Percentiles rank a stretch among this genome's conserved stretches.
phyloP scores from a whole-genome alignment of 2,113 vertebrate genomes.

The Peromyscus leucopus region DNA sequence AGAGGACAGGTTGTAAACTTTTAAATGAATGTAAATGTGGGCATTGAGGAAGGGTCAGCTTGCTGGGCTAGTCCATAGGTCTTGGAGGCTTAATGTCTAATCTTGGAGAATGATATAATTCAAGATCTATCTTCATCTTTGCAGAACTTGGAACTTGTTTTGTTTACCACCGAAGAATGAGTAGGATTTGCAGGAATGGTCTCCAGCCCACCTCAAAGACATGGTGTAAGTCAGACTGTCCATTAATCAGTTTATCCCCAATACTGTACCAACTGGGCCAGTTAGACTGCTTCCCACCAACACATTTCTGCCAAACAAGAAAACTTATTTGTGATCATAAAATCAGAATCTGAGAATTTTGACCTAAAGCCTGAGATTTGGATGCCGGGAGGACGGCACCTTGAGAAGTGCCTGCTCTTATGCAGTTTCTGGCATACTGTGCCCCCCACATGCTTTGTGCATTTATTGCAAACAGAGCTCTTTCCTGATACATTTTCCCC shows the following conservation, averaged over 20 bases:
- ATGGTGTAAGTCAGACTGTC: conserved; percentile 6
- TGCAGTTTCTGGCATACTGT: not conserved
- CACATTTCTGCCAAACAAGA: not conserved
- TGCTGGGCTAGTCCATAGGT: not conserved
- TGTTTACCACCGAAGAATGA: not conserved
- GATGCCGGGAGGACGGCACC: not conserved
- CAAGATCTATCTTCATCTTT: not conserved
- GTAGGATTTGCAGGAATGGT: not conserved
- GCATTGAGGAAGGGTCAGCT: not conserved
- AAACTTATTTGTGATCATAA: not conserved
- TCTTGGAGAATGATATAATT: not conserved
- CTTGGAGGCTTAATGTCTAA: not conserved
- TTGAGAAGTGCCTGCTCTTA: not conserved
- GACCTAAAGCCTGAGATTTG: not conserved
- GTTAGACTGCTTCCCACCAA: not conserved
- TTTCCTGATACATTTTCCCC: not conserved
- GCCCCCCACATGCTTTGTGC: not conserved
- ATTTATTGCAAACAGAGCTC: conserved; percentile 1
- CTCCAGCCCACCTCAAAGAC: conserved; percentile 32
- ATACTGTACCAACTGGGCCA: not conserved
- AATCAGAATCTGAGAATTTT: not conserved
- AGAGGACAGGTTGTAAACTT: not conserved
- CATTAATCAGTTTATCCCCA: conserved; percentile 36
- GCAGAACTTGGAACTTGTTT: not conserved
- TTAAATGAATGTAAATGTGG: not conserved